phyloP scores from a whole-genome alignment of 1,140 invertebrate species.

The Solenopsis fugax region DNA sequence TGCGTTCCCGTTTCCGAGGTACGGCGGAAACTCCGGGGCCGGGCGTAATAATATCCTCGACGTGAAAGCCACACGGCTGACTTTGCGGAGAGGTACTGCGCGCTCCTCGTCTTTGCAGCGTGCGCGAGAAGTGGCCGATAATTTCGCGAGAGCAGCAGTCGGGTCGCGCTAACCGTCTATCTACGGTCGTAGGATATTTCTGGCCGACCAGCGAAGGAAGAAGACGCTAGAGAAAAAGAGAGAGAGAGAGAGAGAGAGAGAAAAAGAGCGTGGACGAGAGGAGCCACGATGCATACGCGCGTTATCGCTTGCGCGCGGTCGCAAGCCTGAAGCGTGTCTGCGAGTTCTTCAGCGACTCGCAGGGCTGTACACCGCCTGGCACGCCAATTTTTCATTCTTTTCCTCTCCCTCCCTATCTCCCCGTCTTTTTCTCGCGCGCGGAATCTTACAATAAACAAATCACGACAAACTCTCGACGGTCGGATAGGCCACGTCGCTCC shows the following conservation, averaged over 20 bases:
- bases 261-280: background rate
- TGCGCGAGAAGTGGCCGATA: conserved; percentile 65
- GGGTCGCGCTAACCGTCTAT: conserved; percentile 59
- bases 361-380: conserved; percentile 10
- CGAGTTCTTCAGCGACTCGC: conserved; percentile 42
- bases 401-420: background rate
- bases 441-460: conserved; percentile 61
- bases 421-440: conserved; percentile 5
- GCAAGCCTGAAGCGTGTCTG: conserved; percentile 58
- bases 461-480: conserved; percentile 46
- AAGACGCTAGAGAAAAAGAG: background rate
- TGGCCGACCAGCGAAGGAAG: conserved; percentile 40
- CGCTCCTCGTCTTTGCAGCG: conserved; percentile 45
- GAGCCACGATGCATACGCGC: conserved; percentile 27
- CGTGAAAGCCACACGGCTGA: conserved; percentile 31
- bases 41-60: conserved; percentile 46
- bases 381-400: conserved; percentile 43
- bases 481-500: conserved; percentile 39
- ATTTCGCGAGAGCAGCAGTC: conserved; percentile 64
- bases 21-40: conserved; percentile 20
- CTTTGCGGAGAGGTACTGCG: conserved; percentile 26
- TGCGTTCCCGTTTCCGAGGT: conserved; percentile 17
- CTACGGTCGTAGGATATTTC: conserved; percentile 70
- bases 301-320: conserved; percentile 49
- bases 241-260: conserved; percentile 1